Conservation (phyloP, 2,113 vertebrate species). For the Equus quagga region DNA sequence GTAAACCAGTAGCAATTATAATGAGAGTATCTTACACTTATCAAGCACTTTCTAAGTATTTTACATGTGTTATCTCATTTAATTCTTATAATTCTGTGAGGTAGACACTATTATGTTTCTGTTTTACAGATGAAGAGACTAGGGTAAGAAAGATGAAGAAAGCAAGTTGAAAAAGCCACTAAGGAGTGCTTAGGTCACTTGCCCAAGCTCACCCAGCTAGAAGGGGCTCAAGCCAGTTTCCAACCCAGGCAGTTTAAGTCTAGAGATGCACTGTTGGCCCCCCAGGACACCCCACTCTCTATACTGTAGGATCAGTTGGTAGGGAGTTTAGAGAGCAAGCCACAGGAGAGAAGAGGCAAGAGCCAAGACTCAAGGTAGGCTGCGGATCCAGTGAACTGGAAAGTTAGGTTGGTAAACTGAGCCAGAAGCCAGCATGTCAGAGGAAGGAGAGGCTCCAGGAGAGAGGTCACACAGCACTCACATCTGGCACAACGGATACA, state of each 20-base stretch:
- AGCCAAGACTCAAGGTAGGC: not conserved
- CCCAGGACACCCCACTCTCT: not conserved
- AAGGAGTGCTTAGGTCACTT: not conserved
- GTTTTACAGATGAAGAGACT: not conserved
- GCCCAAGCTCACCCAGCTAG: not conserved
- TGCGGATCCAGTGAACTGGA: not conserved
- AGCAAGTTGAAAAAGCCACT: not conserved
- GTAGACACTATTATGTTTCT: not conserved
- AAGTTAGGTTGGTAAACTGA: slow-evolving; percentile 25
- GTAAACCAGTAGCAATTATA: not conserved
- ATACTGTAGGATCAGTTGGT: not conserved
- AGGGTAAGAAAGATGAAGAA: not conserved
- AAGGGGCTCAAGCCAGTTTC: not conserved
- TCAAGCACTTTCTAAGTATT: not conserved
- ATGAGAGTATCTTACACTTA: not conserved
- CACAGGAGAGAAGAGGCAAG: not conserved
- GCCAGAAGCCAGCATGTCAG: not conserved
- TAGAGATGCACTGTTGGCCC: not conserved
- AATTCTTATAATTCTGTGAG: not conserved
- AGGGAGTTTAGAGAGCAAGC: not conserved
- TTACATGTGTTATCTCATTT: not conserved
- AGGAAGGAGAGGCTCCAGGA: not conserved
- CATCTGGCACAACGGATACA: not conserved
- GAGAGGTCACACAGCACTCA: not conserved
- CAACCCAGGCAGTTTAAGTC: not conserved